phyloP scores from a whole-genome alignment of 2,888 invertebrate species.

The Melipona bicolor region DNA sequence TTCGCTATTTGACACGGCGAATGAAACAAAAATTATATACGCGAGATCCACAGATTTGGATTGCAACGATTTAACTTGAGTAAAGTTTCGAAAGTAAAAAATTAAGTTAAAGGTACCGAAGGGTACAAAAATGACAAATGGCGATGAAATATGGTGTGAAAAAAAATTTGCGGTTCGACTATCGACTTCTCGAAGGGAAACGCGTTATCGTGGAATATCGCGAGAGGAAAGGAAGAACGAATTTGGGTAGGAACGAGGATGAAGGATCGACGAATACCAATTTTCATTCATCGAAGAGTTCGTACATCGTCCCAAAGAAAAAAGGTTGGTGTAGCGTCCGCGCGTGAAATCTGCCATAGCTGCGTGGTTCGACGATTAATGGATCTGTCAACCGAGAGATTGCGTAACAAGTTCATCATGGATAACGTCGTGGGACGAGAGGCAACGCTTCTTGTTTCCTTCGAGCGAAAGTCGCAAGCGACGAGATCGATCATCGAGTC shows the following conservation, averaged over 20 bases:
- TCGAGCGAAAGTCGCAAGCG: neutral
- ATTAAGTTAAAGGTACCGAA: too few species aligned
- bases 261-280: constrained; percentile 32
- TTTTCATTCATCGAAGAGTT: constrained; percentile 34
- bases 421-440: constrained; percentile 17
- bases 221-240: neutral
- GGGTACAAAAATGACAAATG: too few species aligned
- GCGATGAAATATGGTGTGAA: too few species aligned
- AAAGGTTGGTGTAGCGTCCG: constrained; percentile 39
- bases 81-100: too few species aligned
- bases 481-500: constrained; percentile 7
- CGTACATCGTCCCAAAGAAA: constrained; percentile 52
- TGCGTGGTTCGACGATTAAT: constrained; percentile 51
- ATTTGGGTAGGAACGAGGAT: neutral
- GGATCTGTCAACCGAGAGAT: constrained; percentile 46
- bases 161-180: too few species aligned
- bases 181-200: too few species aligned
- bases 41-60: too few species aligned
- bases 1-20: too few species aligned
- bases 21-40: too few species aligned
- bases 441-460: neutral
- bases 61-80: too few species aligned
- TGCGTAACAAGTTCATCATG: constrained; percentile 64
- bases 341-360: constrained; percentile 43
- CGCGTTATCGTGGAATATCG: too few species aligned